Evolutionary conservation across 2,888 invertebrate genomes (phyloP), one percentile per base, ranked within the genome.

Genomic region (Athrips mouffetella): DNA sequence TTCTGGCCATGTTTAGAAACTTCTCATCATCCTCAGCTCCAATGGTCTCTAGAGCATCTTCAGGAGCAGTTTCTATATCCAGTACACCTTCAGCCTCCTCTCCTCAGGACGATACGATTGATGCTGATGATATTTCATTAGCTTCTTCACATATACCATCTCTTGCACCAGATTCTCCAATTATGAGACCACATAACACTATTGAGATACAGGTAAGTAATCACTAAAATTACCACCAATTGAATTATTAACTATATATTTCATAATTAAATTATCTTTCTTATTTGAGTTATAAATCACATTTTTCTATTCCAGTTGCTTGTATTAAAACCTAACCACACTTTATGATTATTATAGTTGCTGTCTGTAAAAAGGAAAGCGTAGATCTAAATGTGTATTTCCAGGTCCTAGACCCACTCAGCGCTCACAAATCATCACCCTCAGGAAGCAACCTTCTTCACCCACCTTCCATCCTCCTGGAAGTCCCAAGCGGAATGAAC

Each of bases 1-100:
- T 94, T 56, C 77, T 94, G 53, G 93, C 94, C 7, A 94, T 94
- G 92, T 94, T 94, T 70, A 87, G 93, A 48, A 94, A 92, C 68
- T 93, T 93, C 69, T 92, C 93, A 13, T 92, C 92, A 15, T 90
- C 91, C 44, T 90, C 90, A 49, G 90, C 91, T 2, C 90, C 90
- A 33, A 89, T 90, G 49, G 86, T 86, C 11, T 91, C 91, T 51
- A 74, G 90, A 49, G 89, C 91, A 2, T 90, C 92, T 20, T 92
- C 92, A 2, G 86, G 91, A 40, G 90, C 90, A 47, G 82, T 92
- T 1, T 92, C 93, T 4, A 90, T 91, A 15, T 93, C 92, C 5
- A 93, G 93, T 42, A 92, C 93, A 16, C 94, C 94, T 10, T 93
- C 93, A 16, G 92, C 92, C 10, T 93, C 93, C 2, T 93, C 92